These are phyloP conservation scores for Spizaetus ornatus DNA, from an alignment of 2,113 vertebrate species.

Conservation along the genomic window DNA sequence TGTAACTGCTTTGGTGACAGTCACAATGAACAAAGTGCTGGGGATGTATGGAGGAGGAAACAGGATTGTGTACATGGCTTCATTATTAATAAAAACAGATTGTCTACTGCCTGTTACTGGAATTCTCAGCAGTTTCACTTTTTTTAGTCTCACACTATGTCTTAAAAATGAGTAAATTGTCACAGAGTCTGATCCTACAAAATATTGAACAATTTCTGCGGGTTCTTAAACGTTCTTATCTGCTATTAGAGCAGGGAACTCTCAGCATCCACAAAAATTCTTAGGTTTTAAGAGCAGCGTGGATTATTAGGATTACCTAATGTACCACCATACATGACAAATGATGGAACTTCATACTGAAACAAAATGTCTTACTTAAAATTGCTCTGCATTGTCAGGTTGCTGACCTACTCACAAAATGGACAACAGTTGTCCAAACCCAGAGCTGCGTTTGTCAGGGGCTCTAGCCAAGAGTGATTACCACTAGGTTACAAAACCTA, in stretches of 20 bases:
- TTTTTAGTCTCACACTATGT: neutral
- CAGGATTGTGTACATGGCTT: neutral
- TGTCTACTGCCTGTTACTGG: neutral
- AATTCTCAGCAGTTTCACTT: neutral
- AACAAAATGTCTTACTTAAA: neutral
- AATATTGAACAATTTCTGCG: neutral
- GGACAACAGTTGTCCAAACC: neutral
- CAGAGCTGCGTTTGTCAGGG: neutral
- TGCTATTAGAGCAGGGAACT: neutral
- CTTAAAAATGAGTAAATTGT: neutral
- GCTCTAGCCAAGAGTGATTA: neutral
- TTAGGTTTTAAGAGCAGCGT: neutral
- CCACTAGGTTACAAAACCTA: neutral
- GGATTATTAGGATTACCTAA: neutral
- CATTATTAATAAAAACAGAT: neutral
- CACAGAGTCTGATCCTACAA: neutral
- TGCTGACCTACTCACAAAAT: neutral
- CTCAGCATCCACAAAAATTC: neutral
- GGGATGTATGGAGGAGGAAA: neutral
- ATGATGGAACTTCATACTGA: neutral
- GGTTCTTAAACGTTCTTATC: neutral
- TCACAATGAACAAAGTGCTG: neutral
- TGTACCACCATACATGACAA: neutral
- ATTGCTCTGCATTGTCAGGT: neutral
- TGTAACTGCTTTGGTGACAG: neutral